Evolutionary conservation across 1,140 invertebrate genomes (phyloP).

Genomic region (Caenorhabditis elegans): DNA sequence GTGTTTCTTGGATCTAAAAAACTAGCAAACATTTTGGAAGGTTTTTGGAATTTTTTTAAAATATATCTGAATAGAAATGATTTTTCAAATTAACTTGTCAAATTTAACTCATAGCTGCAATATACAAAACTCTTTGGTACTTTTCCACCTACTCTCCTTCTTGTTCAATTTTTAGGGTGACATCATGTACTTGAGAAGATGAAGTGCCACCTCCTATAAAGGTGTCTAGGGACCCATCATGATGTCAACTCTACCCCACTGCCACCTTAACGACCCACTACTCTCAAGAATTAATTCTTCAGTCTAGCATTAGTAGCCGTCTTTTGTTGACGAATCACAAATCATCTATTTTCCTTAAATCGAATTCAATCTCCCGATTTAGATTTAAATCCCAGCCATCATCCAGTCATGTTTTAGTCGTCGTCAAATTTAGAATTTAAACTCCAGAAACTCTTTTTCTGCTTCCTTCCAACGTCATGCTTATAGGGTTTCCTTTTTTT

Average conservation of each 20-base stretch:
- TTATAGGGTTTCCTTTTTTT: background rate
- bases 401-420: background rate
- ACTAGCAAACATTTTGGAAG: too few relatives aligned
- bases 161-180: background rate
- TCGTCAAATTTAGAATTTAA: background rate
- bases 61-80: too few relatives aligned
- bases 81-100: too few relatives aligned
- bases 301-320: too few relatives aligned
- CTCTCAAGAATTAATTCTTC: too few relatives aligned
- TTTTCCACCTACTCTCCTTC: background rate
- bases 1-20: too few relatives aligned
- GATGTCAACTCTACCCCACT: background rate
- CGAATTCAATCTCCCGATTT: background rate
- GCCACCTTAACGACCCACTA: too few relatives aligned
- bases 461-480: too few relatives aligned
- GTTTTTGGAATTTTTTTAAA: too few relatives aligned
- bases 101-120: too few relatives aligned
- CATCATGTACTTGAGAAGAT: background rate
- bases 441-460: background rate
- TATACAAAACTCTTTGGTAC: background rate
- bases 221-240: constrained; percentile 17
- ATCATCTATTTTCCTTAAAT: background rate
- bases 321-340: background rate
- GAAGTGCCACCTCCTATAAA: background rate
- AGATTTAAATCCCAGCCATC: too few relatives aligned